phyloP scores from a whole-genome alignment of 2,888 invertebrate genomes.

The Dicroscelio sp. region DNA sequence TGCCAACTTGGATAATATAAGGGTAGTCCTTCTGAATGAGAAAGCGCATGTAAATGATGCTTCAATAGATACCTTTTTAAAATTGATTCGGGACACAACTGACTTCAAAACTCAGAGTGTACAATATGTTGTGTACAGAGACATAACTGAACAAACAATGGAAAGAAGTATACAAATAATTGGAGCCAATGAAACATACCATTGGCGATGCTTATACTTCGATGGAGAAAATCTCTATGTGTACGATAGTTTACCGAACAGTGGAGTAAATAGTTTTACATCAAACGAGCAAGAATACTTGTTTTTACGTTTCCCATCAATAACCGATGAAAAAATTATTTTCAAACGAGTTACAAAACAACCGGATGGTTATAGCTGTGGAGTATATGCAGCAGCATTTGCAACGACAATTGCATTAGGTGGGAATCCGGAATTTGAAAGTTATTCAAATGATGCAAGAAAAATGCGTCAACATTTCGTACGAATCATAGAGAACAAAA shows the following conservation, averaged over 20 bases:
- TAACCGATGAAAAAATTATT: neutral
- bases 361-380: neutral
- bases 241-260: slow-evolving; percentile 13
- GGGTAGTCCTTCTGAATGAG: too few relatives aligned
- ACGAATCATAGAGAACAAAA: neutral
- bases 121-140: slow-evolving; percentile 2
- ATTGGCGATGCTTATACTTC: slow-evolving; percentile 9
- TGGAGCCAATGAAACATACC: neutral
- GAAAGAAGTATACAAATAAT: slow-evolving; percentile 17
- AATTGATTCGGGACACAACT: slow-evolving; percentile 22
- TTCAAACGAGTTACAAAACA: neutral
- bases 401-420: slow-evolving; percentile 14
- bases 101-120: neutral
- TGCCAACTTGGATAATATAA: too few relatives aligned
- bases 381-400: slow-evolving; percentile 6
- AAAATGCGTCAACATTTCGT: slow-evolving; percentile 2
- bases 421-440: neutral
- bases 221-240: slow-evolving; percentile 3
- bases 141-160: neutral
- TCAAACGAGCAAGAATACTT: slow-evolving; percentile 7
- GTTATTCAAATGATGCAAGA: neutral
- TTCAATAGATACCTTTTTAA: slow-evolving; percentile 18
- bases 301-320: neutral
- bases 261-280: neutral
- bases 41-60: neutral